Evolutionary conservation across 1,140 invertebrate species (phyloP).

Genomic region (Drosophila tani): DNA sequence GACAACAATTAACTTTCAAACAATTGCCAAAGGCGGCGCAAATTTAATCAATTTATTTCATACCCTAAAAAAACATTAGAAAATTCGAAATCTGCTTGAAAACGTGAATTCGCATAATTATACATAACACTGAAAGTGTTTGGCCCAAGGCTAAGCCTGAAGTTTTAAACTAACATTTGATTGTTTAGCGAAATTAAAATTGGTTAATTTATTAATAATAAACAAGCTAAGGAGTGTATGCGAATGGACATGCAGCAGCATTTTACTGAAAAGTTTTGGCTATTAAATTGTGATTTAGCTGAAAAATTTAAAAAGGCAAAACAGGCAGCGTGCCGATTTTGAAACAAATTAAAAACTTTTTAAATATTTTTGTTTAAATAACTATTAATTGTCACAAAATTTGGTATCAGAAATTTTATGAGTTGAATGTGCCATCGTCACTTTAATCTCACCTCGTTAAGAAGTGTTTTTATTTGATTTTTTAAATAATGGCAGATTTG

Average conservation of each 20-base stretch:
- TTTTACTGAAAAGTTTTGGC: too few species aligned
- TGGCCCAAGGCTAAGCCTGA: neutral
- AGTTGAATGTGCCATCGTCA: too few species aligned
- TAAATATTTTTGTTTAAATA: too few species aligned
- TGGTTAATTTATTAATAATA: constrained; percentile 31
- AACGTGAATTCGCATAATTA: neutral
- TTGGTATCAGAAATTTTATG: too few species aligned
- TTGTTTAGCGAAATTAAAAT: constrained; percentile 31
- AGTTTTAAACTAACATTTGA: constrained; percentile 18
- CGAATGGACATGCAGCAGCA: neutral
- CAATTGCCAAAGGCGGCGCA: constrained; percentile 7
- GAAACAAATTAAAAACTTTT: too few species aligned
- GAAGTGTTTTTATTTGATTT: too few species aligned
- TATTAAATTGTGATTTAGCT: too few species aligned
- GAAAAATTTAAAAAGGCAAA: too few species aligned
- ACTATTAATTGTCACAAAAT: too few species aligned
- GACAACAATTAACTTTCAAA: constrained; percentile 33
- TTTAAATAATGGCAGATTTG: too few species aligned
- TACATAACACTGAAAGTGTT: neutral
- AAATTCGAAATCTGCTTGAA: constrained; percentile 1
- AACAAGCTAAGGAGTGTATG: neutral
- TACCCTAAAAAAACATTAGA: constrained; percentile 19
- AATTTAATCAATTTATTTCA: constrained; percentile 36
- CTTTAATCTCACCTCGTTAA: too few species aligned
- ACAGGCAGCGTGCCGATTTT: too few species aligned